Evolutionary conservation across 2,113 vertebrate species (phyloP), one percentile per base, ranked within the genome.

Genomic region (Ptyas mucosa): DNA sequence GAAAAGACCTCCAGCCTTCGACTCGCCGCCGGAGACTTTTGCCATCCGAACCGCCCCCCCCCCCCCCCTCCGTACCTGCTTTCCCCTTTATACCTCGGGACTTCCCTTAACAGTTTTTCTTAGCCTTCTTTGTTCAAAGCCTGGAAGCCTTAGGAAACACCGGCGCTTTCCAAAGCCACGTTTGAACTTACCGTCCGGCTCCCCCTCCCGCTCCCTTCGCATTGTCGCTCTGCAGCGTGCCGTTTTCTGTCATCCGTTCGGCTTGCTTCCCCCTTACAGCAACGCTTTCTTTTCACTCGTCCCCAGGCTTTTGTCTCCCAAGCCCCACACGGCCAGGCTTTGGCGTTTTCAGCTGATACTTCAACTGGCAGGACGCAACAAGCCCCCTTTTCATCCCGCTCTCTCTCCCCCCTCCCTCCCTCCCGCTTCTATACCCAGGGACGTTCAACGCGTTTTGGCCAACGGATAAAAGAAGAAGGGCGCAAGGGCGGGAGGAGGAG

Each of bases 71-170:
- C 51, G 52, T 53, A 18, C 18, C 52, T 92, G 0, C 0, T 75
- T 12, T 51, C 49, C 51, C 26, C 46, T 69, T 11, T 0, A 12
- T 23, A 90, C 1, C 46, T 87, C 43, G 89, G 69, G 24, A 49
- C 94, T 58, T 90, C 92, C 54, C 88, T 89, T 39, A 0, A 0
- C 43, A 51, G 94, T 90, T 95, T 91, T 89, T 15, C 3, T 91
- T 93, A 54, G 94, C 20, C 96, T 88, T 91, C 96, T 97, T 97
- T 97, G 96, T 97, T 96, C 95, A 1, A 5, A 9, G 61, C 53
- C 85, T 7, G 26, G 1, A 69, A 75, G 94, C 93, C 39, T 91
- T 51, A 8, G 93, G 94, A 93, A 85, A 85, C 61, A 26, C 46
- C 85, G 93, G 89, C 29, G 95, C 1, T 93, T 53, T 43, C 39